Evolutionary conservation across 1,140 invertebrate species (phyloP), one percentile per base, ranked within the genome.

Genomic region (Himalopsyche phryganea): DNA sequence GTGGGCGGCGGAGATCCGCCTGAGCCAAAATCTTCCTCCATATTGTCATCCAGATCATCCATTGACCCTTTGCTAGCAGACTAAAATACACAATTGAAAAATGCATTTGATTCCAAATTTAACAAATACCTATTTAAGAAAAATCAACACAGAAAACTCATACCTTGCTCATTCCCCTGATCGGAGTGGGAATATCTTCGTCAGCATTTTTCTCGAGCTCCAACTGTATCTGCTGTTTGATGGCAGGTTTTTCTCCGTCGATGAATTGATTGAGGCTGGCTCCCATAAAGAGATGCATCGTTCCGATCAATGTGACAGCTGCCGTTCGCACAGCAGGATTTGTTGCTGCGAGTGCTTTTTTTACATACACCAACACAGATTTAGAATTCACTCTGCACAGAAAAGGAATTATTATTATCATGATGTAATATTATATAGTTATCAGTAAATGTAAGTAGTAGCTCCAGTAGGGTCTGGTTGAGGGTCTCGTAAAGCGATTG

Each of bases 201-300:
- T 88, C 88, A 10, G 80, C 79, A 61, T 85, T 81, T 72, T 94
- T 94, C 49, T 92, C 90, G 68, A 94, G 85, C 70, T 96, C 93
- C 13, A 87, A 81, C 70, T 91, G 88, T 50, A 96, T 93, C 71
- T 92, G 88, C 62, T 93, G 90, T 32, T 88, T 83, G 0, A 95
- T 72, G 0, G 89, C 85, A 6, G 91, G 81, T 67, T 96, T 96
- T 68, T 96, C 94, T 63, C 84, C 84, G 61, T 95, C 92, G 66
- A 95, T 93, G 67, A 91, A 89, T 55, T 83, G 80, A 36, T 90
- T 76, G 0, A 96, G 65, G 0, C 85, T 77, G 13, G 81, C 80
- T 1, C 92, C 92, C 76, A 93, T 86, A 65, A 89, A 94, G 61
- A 94, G 74, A 60, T 91, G 91, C 63, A 95, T 77, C 10, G 83